These are phyloP conservation scores for Dipodomys stephensi DNA, from an alignment of 2,113 vertebrate genomes.

Conservation along the genomic window DNA sequence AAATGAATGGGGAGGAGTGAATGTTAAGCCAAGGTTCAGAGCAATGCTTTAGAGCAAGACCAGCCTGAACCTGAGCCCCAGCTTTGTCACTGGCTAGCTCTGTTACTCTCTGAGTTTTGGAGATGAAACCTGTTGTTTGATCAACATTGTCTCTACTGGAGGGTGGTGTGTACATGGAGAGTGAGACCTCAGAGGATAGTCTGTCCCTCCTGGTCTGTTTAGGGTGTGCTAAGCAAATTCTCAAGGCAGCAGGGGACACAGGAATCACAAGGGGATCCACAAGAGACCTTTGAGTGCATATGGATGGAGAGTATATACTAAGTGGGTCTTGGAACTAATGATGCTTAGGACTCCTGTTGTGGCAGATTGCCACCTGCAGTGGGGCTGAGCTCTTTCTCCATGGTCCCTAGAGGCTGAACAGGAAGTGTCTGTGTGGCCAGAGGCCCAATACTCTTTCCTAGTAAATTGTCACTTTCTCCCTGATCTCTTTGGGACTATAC, in stretches of 20 bases:
- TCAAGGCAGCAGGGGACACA: accelerated
- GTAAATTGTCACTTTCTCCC: not conserved
- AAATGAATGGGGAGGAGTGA: not conserved
- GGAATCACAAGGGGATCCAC: not conserved
- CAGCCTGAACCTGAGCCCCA: not conserved
- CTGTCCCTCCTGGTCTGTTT: not conserved
- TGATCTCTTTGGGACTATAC: not conserved
- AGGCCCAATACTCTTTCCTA: not conserved
- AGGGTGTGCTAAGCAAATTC: not conserved
- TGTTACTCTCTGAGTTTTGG: not conserved
- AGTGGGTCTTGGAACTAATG: not conserved
- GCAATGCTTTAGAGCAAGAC: not conserved
- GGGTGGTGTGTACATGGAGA: accelerated
- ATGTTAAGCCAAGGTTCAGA: not conserved
- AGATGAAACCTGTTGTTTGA: too few species aligned
- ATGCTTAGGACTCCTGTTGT: not conserved
- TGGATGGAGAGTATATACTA: accelerated
- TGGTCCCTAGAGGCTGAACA: not conserved
- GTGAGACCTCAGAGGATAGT: not conserved
- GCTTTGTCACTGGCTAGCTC: not conserved
- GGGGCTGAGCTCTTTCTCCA: not conserved
- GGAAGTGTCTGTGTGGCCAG: not conserved
- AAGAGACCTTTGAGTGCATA: not conserved
- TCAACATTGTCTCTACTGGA: not conserved
- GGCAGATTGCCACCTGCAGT: not conserved